phyloP scores from a whole-genome alignment of 2,113 vertebrate genomes.

The Podocnemis expansa region DNA sequence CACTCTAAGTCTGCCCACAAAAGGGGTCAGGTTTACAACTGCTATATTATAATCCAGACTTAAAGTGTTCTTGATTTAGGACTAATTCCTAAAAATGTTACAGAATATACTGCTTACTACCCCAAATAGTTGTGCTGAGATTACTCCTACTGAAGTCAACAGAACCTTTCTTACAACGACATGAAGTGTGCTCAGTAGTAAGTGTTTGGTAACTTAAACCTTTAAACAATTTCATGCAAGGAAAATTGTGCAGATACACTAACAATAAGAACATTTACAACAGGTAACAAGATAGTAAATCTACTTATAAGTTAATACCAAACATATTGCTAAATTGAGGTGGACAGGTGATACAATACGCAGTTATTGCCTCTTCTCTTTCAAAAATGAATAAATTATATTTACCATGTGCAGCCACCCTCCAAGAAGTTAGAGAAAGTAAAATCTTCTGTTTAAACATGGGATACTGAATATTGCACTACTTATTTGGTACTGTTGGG shows the following conservation, averaged over 20 bases:
- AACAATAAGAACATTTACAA: neutral
- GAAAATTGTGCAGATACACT: neutral
- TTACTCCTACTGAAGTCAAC: neutral
- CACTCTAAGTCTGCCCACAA: neutral
- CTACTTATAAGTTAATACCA: neutral
- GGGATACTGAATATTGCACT: neutral
- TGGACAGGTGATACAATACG: neutral
- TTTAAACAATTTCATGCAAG: slow-evolving; percentile 8
- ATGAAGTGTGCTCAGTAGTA: neutral
- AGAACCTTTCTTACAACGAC: neutral
- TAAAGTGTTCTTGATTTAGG: neutral
- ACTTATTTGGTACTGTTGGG: neutral
- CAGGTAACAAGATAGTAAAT: slow-evolving; percentile 2
- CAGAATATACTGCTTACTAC: neutral
- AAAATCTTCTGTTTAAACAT: neutral
- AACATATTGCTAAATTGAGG: slow-evolving; percentile 1
- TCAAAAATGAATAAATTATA: neutral
- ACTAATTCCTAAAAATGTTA: neutral
- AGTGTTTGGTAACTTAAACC: neutral
- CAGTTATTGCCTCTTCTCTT: neutral
- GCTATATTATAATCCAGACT: neutral
- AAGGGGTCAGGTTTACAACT: neutral
- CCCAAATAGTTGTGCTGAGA: neutral
- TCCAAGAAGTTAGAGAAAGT: neutral
- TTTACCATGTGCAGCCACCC: neutral